Evolutionary conservation across 2,888 invertebrate species (phyloP).

Genomic region (Ichneumoninae sp.): DNA sequence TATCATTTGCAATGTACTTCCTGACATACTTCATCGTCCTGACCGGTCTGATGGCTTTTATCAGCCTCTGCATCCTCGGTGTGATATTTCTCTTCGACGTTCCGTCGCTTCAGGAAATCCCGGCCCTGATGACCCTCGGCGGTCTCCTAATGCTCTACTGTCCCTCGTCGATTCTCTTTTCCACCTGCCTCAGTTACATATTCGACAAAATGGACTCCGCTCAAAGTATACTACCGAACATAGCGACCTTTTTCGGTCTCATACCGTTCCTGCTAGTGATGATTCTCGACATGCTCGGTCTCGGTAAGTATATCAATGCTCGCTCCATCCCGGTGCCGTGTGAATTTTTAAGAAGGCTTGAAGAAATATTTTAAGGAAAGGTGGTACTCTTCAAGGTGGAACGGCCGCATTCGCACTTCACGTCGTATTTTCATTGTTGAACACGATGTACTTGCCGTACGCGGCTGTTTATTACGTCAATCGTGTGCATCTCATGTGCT

Average conservation of each 20-base stretch:
- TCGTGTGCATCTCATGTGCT: slow-evolving; percentile 90
- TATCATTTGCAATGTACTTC: slow-evolving; percentile 91
- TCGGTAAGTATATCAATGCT: slow-evolving; percentile 85
- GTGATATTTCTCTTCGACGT: slow-evolving; percentile 89
- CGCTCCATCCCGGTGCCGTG: slow-evolving; percentile 15
- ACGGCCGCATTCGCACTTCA: slow-evolving; percentile 90
- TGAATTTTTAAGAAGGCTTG: slow-evolving; percentile 61
- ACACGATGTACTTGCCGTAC: slow-evolving; percentile 93
- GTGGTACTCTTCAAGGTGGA: slow-evolving; percentile 85
- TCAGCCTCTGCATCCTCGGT: slow-evolving; percentile 87
- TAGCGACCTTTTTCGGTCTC: slow-evolving; percentile 90
- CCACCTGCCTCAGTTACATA: slow-evolving; percentile 91
- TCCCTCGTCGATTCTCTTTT: slow-evolving; percentile 91
- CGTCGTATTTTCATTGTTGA: slow-evolving; percentile 89
- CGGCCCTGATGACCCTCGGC: slow-evolving; percentile 89
- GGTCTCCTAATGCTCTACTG: slow-evolving; percentile 89
- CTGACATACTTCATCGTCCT: slow-evolving; percentile 91
- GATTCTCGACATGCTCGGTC: slow-evolving; percentile 89
- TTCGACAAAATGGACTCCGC: slow-evolving; percentile 94
- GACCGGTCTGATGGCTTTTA: slow-evolving; percentile 88
- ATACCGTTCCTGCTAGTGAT: slow-evolving; percentile 91
- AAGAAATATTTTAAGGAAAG: slow-evolving; percentile 65
- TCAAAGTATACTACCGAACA: slow-evolving; percentile 91
- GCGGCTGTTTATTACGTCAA: slow-evolving; percentile 93
- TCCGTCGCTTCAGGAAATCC: slow-evolving; percentile 89